Conservation (phyloP, 2,113 vertebrate genomes). For the Ophiodon elongatus region DNA sequence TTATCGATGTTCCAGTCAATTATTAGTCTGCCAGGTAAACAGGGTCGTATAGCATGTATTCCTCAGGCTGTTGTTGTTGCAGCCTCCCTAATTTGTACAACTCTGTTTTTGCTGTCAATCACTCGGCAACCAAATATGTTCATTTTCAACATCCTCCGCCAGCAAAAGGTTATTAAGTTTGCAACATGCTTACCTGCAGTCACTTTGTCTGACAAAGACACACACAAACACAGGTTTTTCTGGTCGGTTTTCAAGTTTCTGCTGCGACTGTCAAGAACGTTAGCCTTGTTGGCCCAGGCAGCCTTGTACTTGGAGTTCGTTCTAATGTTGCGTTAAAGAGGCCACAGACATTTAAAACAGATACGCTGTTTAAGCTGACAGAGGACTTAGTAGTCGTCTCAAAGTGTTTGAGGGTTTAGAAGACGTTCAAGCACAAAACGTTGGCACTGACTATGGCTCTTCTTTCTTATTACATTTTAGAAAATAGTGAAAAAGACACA, state of each 20-base stretch:
- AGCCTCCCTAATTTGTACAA: not conserved
- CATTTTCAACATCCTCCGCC: not conserved
- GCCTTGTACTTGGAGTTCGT: not conserved
- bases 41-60: constrained; percentile 9
- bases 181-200: not conserved
- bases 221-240: constrained; percentile 17
- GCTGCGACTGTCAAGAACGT: constrained; percentile 2
- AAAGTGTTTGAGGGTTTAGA: not conserved
- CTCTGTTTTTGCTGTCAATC: constrained; percentile 8
- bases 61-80: not conserved
- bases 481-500: not conserved
- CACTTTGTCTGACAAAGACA: not conserved
- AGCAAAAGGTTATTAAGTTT: not conserved
- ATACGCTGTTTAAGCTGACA: not conserved
- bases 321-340: not conserved
- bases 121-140: not conserved
- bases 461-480: not conserved
- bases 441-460: not conserved
- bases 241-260: not conserved
- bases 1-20: not conserved
- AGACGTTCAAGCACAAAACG: not conserved
- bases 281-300: not conserved
- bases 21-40: constrained; percentile 36
- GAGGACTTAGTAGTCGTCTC: too few species aligned
- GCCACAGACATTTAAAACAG: constrained; percentile 15